These are phyloP conservation scores for Mormyrus hasselquistii DNA, from an alignment of 2,797 vertebrate species.

Conservation along the genomic window DNA sequence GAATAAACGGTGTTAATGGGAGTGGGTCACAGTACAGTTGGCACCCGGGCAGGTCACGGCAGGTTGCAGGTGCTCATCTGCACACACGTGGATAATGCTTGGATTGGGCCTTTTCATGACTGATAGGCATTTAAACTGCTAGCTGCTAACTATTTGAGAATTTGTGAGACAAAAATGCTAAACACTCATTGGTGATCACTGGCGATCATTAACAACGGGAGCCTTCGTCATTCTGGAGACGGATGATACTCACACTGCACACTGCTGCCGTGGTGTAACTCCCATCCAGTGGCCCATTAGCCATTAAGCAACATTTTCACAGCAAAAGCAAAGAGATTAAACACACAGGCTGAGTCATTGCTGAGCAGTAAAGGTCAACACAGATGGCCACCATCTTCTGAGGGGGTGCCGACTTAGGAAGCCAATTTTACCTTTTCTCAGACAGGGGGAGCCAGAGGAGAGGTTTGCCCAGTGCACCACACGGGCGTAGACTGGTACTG, in stretches of 20 bases:
- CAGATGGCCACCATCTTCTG: background rate
- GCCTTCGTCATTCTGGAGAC: background rate
- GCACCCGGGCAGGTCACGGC: background rate
- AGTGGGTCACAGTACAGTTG: background rate
- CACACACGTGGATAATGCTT: background rate
- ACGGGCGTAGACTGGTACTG: background rate
- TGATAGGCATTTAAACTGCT: background rate
- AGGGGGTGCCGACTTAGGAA: background rate
- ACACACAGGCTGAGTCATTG: background rate
- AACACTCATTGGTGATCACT: background rate
- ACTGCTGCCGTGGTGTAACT: background rate
- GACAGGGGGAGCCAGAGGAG: background rate
- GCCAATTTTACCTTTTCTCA: background rate
- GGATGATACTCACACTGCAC: background rate
- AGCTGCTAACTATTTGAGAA: background rate
- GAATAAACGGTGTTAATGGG: background rate
- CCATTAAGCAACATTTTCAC: background rate
- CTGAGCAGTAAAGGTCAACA: background rate
- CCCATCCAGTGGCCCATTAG: background rate
- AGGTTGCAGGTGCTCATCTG: background rate
- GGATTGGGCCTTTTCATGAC: background rate
- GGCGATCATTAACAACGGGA: background rate
- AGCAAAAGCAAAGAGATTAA: background rate
- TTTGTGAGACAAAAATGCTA: background rate
- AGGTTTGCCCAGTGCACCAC: background rate